Evolutionary conservation across 1,140 invertebrate species (phyloP).

Genomic region (Magallana angulata): DNA sequence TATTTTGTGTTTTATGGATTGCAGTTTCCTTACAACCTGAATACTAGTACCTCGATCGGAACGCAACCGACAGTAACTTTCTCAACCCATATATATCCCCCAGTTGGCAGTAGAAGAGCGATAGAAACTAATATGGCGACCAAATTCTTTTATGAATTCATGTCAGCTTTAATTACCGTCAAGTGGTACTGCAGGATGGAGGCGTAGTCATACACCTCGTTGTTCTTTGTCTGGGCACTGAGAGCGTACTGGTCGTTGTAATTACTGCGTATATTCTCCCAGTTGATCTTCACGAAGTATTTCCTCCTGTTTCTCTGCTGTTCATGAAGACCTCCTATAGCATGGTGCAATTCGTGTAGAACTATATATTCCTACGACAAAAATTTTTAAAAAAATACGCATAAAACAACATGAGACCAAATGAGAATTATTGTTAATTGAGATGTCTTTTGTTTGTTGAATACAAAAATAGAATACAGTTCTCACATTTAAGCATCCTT

Average conservation of each 20-base stretch:
- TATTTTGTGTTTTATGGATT: too few species aligned
- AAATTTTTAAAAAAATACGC: not conserved
- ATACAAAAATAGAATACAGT: not conserved
- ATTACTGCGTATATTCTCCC: not conserved
- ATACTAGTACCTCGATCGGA: too few species aligned
- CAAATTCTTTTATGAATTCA: too few species aligned
- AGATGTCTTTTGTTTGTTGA: too few species aligned
- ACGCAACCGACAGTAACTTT: too few species aligned
- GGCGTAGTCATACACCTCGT: not conserved
- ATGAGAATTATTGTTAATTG: not conserved
- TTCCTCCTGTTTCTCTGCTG: not conserved
- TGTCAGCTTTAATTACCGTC: not conserved
- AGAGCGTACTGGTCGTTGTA: not conserved
- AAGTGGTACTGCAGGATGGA: not conserved
- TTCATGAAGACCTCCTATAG: not conserved
- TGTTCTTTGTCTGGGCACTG: not conserved
- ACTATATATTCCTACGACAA: not conserved
- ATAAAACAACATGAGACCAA: too few species aligned
- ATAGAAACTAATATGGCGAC: too few species aligned
- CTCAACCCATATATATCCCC: too few species aligned
- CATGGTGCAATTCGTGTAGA: not conserved
- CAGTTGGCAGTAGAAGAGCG: too few species aligned
- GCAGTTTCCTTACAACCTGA: too few species aligned
- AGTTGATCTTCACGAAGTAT: slow-evolving; percentile 5
- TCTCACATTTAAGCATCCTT: not conserved